Percentiles rank a stretch among this genome's conserved stretches.
phyloP scores from a whole-genome alignment of 2,888 invertebrate genomes.

The Anoplius nigerrimus region DNA sequence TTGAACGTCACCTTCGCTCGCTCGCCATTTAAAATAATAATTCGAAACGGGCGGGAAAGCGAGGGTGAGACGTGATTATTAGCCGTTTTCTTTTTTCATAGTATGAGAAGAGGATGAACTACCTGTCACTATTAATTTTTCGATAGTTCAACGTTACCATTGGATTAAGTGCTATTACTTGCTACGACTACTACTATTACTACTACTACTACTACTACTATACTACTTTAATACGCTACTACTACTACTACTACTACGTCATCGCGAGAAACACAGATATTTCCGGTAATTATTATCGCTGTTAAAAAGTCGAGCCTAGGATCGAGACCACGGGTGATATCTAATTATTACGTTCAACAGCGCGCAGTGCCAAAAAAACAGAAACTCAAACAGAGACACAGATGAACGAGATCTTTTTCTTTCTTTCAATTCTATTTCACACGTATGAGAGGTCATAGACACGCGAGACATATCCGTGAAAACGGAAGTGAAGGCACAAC shows the following conservation, averaged over 20 bases:
- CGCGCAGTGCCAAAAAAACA: conserved; percentile 63
- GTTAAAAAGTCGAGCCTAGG: conserved; percentile 62
- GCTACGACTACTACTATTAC: conserved; percentile 2
- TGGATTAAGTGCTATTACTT: conserved; percentile 24
- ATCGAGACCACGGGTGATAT: conserved; percentile 57
- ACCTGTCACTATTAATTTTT: conserved; percentile 27
- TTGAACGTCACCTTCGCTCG: not conserved
- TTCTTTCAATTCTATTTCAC: too few relatives aligned
- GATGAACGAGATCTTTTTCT: not conserved
- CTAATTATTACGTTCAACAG: conserved; percentile 48
- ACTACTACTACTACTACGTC: conserved; percentile 12
- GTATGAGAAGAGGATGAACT: not conserved
- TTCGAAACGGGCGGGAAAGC: too few relatives aligned
- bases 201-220: conserved; percentile 11
- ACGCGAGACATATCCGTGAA: conserved; percentile 39
- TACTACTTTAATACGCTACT: not conserved
- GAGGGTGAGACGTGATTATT: too few relatives aligned
- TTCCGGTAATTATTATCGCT: conserved; percentile 47
- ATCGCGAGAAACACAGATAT: conserved; percentile 6
- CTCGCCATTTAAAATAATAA: not conserved
- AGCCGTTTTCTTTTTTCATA: too few relatives aligned
- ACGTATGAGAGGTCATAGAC: conserved; percentile 5
- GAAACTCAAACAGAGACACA: not conserved
- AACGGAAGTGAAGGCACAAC: not conserved
- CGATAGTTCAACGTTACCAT: conserved; percentile 47